Evolutionary conservation across 2,888 invertebrate genomes (phyloP), one percentile per base, ranked within the genome.

Genomic region (Melieria crassipennis): DNA sequence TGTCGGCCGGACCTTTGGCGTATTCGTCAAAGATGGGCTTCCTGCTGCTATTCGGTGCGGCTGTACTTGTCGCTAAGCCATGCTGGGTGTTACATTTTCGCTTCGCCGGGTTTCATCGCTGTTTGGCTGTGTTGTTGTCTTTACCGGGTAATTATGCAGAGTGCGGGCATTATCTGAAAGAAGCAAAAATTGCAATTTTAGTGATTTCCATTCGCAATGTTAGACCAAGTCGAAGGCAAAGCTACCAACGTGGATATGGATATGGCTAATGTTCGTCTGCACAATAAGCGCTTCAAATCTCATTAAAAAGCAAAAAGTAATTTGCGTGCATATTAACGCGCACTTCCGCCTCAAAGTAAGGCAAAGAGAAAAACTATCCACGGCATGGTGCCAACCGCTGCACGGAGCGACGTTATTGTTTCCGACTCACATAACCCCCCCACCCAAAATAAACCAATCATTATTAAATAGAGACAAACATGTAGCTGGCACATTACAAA

Each of bases 371-470:
- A 13, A 7, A 55, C n/a, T 64, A 30, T 52, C 16, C 5, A 6
- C 6, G 30, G 46, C 10, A 64, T 47, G 56, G 55, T 68, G 61
- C 55, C 47, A 7, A 46, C 7, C 52, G 48, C 55, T 13, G 48
- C 62, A 42, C 57, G 64, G 30, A 74, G 57, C 61, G 65, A 61
- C 67, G 71, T 57, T 60, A 74, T 70, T 70, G 67, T 68, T 72
- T 72, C 74, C 74, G 74, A 52, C 67, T 66, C 66, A 61, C 45
- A 57, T 5, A 65, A 57, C 9, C 43, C 46, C 30, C 30, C 11
- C 13, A 66, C 45, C 45, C 46, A 70, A 48, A 70, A 13, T 13
- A 47, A 55, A 56, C 45, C n/a, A 45, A 62, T 52, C 30, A 11
- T 5, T 30, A 52, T 30, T 30, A 30, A 30, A 30, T 30, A 30